Base-by-base conservation (phyloP, 2,113 vertebrate genomes). In the Brachyistius frenatus region DNA sequence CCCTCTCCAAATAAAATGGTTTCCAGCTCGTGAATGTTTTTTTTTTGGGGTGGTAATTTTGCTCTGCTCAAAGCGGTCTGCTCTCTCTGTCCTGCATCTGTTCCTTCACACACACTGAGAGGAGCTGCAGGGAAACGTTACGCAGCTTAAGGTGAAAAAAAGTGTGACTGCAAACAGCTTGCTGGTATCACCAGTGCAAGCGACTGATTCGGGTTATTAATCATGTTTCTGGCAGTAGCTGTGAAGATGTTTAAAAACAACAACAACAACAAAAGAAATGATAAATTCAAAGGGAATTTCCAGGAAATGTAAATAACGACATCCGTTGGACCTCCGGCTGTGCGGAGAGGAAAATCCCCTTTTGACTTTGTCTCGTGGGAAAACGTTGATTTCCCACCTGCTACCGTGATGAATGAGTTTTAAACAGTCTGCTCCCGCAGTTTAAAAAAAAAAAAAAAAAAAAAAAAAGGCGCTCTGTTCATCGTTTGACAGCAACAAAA, bases 21-120 rank as follows among this genome's bases (percentile, higher is more conserved):
- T 74, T 80, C 5, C 75, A 80, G 76, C 72, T 56, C 53, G 82
- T 50, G 41, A n/a, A 36, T 49, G 60, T 61, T 81, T 47, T 53
- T 63, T 82, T 77, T 77, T 49, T n/a, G n/a, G n/a, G 11, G 72
- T 14, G 63, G 16, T 66, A 7, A 56, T 74, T 60, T 64, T 7
- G 65, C 56, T 70, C 79, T 75, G 23, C 23, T 23, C n/a, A 75
- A 44, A 66, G 54, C 44, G 8, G 37, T 55, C 73, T 33, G 56
- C 58, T 4, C 37, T 60, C 56, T 52, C 69, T 76, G 41, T 39
- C 16, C 41, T 35, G 58, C 79, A 62, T 84, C 68, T 69, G 83
- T 66, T 80, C 41, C 0, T 37, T 65, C 3, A 15, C 50, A 66
- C 69, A n/a, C 10, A 8, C 30, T 0, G 50, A 68, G 41, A 23